phyloP scores from a whole-genome alignment of 2,888 invertebrate species.

The Agrotis segetum region DNA sequence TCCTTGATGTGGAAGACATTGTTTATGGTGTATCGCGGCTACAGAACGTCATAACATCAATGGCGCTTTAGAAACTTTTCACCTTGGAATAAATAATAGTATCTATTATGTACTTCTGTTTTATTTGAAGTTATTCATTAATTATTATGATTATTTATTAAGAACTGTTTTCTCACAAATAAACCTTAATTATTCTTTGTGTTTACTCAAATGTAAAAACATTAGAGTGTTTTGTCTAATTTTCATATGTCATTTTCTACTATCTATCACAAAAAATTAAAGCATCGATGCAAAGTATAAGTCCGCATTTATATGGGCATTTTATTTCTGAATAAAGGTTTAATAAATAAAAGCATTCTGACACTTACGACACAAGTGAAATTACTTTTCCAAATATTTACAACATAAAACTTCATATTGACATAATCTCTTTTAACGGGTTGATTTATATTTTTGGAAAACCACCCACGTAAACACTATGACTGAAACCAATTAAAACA shows the following conservation, averaged over 20 bases:
- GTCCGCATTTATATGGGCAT: neutral
- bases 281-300: neutral
- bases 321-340: neutral
- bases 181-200: too few relatives aligned
- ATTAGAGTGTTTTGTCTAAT: too few relatives aligned
- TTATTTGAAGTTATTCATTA: too few relatives aligned
- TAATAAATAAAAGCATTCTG: neutral
- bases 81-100: conserved; percentile 12
- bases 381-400: neutral
- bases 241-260: too few relatives aligned
- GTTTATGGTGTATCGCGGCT: conserved; percentile 48
- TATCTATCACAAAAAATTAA: neutral
- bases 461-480: conserved; percentile 38
- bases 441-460: conserved; percentile 23
- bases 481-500: conserved; percentile 74
- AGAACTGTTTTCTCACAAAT: neutral
- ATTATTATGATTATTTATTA: too few relatives aligned
- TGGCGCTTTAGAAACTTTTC: conserved; percentile 52
- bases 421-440: conserved; percentile 6
- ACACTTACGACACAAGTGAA: neutral
- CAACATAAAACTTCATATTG: neutral
- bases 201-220: too few relatives aligned
- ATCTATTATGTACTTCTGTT: too few relatives aligned
- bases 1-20: conserved; percentile 59
- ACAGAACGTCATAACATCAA: conserved; percentile 51